Conservation (phyloP, 2,888 invertebrate genomes). For the Caenorhabditis parvicauda region DNA sequence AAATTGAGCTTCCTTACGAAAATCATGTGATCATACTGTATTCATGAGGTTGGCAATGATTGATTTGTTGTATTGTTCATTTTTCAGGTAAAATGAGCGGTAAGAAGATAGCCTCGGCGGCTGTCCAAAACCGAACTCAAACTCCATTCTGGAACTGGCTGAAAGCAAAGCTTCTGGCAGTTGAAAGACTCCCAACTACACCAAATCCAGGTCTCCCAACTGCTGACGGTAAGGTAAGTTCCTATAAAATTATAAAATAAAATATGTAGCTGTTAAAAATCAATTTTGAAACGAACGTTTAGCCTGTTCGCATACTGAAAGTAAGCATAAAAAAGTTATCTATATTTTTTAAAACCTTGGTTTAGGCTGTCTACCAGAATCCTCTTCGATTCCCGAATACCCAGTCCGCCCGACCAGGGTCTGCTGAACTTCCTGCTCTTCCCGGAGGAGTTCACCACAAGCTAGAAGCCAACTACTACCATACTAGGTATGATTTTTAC, state of each 20-base stretch:
- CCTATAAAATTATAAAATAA: neutral
- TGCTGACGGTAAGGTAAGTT: conserved; percentile 50
- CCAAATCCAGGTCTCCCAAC: conserved; percentile 51
- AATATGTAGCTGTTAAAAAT: neutral
- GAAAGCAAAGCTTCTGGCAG: conserved; percentile 48
- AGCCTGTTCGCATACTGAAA: conserved; percentile 5
- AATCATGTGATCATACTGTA: too few relatives aligned
- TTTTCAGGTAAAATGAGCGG: too few relatives aligned
- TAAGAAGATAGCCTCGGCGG: conserved; percentile 51
- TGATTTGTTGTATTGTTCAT: too few relatives aligned
- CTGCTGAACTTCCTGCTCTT: conserved; percentile 70
- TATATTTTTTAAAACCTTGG: neutral
- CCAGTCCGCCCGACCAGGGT: conserved; percentile 72
- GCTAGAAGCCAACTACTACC: conserved; percentile 82
- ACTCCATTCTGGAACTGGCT: conserved; percentile 58
- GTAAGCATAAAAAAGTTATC: neutral
- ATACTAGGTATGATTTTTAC: conserved; percentile 20
- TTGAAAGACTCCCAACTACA: conserved; percentile 48
- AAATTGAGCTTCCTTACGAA: too few relatives aligned
- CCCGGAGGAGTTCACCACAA: conserved; percentile 79
- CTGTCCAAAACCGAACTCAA: conserved; percentile 52
- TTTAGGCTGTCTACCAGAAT: conserved; percentile 46
- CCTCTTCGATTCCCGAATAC: conserved; percentile 57
- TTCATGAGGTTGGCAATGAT: too few relatives aligned
- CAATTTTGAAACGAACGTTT: neutral